Percentiles rank a stretch among this genome's conserved stretches.
Conservation (phyloP, 1,140 invertebrate genomes). For the Nephotettix cincticeps region DNA sequence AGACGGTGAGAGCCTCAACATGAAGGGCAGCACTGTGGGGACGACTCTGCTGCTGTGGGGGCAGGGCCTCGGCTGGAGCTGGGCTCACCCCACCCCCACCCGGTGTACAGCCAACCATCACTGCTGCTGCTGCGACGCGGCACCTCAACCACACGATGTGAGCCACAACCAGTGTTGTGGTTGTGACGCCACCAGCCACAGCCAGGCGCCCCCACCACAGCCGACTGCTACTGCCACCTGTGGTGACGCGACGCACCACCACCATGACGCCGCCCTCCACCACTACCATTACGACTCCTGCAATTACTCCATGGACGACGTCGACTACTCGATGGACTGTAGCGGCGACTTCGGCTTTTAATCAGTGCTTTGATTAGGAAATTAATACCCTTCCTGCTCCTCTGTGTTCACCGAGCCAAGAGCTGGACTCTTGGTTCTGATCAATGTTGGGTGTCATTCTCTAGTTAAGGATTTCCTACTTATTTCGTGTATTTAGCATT, state of each 20-base stretch:
- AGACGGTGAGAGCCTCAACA: not conserved
- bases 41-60: slow-evolving; percentile 18
- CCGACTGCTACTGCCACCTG: not conserved
- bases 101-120: not conserved
- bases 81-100: not conserved
- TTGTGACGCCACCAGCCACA: slow-evolving; percentile 5
- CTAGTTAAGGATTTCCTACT: not conserved
- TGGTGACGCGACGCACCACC: not conserved
- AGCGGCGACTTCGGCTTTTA: slow-evolving; percentile 27
- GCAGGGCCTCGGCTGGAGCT: slow-evolving; percentile 20
- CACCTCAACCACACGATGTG: not conserved
- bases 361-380: not conserved
- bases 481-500: no score
- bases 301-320: slow-evolving; percentile 15
- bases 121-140: not conserved
- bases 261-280: slow-evolving; percentile 8
- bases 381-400: not conserved
- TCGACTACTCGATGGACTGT: slow-evolving; percentile 22
- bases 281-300: not conserved
- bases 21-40: not conserved
- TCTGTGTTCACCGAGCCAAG: slow-evolving; percentile 9
- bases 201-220: not conserved
- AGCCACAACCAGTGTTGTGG: slow-evolving; percentile 24
- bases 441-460: not conserved
- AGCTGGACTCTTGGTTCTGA: slow-evolving; percentile 13